A percentile compares a stretch with the other conserved stretches of the same genome.
phyloP scores from a whole-genome alignment of 1,140 invertebrate genomes.

The Drosophila subobscura region DNA sequence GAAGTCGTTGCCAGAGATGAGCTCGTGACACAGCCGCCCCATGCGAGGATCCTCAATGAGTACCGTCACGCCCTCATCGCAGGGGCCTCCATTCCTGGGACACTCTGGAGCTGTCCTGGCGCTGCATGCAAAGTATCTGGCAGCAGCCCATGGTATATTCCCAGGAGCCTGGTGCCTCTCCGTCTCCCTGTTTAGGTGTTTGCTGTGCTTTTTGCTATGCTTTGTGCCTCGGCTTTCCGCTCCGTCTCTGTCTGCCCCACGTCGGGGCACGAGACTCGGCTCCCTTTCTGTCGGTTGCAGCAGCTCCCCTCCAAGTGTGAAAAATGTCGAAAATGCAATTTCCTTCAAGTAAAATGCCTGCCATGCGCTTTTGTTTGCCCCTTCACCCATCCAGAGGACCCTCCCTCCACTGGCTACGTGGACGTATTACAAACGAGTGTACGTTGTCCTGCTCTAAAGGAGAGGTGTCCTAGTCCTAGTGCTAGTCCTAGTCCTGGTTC shows the following conservation, averaged over 20 bases:
- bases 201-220: constrained; percentile 69
- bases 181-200: constrained; percentile 58
- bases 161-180: neutral
- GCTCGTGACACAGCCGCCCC: constrained; percentile 16
- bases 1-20: constrained; percentile 35
- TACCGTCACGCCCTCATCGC: constrained; percentile 25
- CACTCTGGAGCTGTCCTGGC: constrained; percentile 31
- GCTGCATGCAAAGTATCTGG: constrained; percentile 78
- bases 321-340: constrained; percentile 83
- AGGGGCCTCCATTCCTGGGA: constrained; percentile 6
- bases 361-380: constrained; percentile 72
- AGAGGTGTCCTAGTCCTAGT: constrained; percentile 49
- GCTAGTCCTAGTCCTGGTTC: constrained; percentile 28
- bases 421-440: constrained; percentile 76
- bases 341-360: constrained; percentile 82
- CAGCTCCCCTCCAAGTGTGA: constrained; percentile 69
- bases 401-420: constrained; percentile 51
- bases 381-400: neutral
- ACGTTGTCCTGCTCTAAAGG: constrained; percentile 32
- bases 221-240: constrained; percentile 64
- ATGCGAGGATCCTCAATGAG: neutral
- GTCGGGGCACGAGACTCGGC: too few relatives aligned
- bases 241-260: constrained; percentile 27
- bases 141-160: constrained; percentile 4
- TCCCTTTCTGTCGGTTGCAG: constrained; percentile 17